Conservation (phyloP, 2,113 vertebrate genomes). For the Perca schrenkii region DNA sequence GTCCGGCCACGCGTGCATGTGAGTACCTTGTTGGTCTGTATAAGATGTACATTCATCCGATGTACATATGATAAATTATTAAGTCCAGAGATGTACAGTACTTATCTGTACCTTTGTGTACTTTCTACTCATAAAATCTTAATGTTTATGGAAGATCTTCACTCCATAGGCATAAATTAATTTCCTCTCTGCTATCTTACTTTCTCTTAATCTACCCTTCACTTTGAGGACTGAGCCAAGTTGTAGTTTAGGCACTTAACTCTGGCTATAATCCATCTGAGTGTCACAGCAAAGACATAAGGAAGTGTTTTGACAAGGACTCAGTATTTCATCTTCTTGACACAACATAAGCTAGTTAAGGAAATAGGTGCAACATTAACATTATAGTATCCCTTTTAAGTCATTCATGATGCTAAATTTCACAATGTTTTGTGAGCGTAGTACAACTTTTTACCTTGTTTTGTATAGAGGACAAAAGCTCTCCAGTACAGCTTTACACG, state of each 20-base stretch:
- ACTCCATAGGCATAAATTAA: neutral
- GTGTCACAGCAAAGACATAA: neutral
- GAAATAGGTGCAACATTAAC: neutral
- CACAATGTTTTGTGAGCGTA: neutral
- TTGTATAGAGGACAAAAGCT: neutral
- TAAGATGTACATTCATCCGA: neutral
- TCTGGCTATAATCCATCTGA: conserved; percentile 7
- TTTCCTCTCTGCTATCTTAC: neutral
- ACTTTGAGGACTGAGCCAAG: neutral
- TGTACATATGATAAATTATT: neutral
- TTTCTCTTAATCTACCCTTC: neutral
- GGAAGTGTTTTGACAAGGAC: neutral
- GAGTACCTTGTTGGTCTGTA: too few relatives aligned
- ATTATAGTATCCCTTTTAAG: neutral
- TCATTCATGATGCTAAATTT: neutral
- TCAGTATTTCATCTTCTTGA: conserved; percentile 3
- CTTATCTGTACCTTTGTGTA: neutral
- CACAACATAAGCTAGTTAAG: neutral
- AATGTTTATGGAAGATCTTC: neutral
- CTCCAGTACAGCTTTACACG: neutral
- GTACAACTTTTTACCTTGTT: neutral
- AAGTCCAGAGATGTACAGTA: neutral
- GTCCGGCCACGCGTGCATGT: too few relatives aligned
- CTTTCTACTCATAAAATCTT: conserved; percentile 6
- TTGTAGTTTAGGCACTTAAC: conserved; percentile 6